Evolutionary conservation across 2,113 vertebrate species (phyloP), one percentile per base, ranked within the genome.

Genomic region (Centrocercus urophasianus): DNA sequence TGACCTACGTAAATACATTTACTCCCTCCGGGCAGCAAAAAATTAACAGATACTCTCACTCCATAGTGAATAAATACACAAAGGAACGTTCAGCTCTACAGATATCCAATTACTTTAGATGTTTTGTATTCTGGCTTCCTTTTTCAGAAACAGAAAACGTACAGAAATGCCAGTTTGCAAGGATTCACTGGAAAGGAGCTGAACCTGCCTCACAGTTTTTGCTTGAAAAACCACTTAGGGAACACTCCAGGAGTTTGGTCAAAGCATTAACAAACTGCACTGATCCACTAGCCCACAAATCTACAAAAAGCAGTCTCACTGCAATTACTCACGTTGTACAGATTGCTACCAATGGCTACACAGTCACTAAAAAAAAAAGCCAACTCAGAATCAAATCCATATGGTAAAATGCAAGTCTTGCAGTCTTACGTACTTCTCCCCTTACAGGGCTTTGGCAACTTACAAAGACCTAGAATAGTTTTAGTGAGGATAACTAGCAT

Each of bases 381-480:
- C 73, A 24, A 38, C 65, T 74, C 79, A 28, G 72, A 95, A 95
- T 86, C 65, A 95, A 91, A 95, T 67, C 72, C 89, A 70, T 85
- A 83, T 43, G 78, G 81, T 30, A 83, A 90, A 88, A 86, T 19
- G 64, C 15, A 59, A 76, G 59, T 66, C 11, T 16, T 16, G 25
- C 67, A 72, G 50, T 71, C 64, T 81, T 34, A 32, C 59, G 54
- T 27, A 15, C 57, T 93, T 64, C 52, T 80, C 18, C 54, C 61
- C 74, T 75, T 75, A 28, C 6, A 69, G 16, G 52, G 52, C 40
- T 75, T 57, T n/a, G 17, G 76, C 48, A 93, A 90, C 21, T 61
- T 72, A 77, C 19, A 28, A 47, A 43, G 56, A 91, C 80, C 34
- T 74, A 81, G 88, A 89, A 88, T 71, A 75, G 61, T 69, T 84